A percentile compares a stretch with the other conserved stretches of the same genome.
phyloP scores from a whole-genome alignment of 2,113 vertebrate genomes.

The Jaculus jaculus region DNA sequence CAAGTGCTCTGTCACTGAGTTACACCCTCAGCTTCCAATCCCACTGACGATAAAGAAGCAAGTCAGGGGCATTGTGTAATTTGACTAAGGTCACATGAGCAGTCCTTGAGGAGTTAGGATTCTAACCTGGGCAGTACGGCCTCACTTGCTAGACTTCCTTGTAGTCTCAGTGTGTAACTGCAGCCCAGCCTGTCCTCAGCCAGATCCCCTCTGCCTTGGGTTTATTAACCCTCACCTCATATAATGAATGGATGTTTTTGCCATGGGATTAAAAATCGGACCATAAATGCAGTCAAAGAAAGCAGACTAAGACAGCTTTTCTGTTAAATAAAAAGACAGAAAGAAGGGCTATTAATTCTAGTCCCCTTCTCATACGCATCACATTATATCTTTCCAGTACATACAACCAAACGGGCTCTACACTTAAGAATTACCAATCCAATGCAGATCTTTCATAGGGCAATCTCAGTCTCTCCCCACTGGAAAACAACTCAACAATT shows the following conservation, averaged over 20 bases:
- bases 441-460: not conserved
- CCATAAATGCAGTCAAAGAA: not conserved
- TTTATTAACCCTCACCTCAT: not conserved
- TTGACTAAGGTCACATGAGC: not conserved
- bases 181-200: not conserved
- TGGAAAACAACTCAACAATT: not conserved
- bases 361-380: not conserved
- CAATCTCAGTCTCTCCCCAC: not conserved
- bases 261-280: not conserved
- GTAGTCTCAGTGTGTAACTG: no score
- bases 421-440: not conserved
- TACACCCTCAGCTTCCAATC: not conserved
- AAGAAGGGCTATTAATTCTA: not conserved
- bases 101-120: not conserved
- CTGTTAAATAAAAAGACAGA: not conserved
- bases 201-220: not conserved
- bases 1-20: not conserved
- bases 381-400: not conserved
- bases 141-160: not conserved
- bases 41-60: not conserved
- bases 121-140: not conserved
- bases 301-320: not conserved
- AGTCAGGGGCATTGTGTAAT: not conserved
- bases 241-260: not conserved
- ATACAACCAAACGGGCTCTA: slow-evolving; percentile 16